A percentile compares a stretch with the other conserved stretches of the same genome.
These are phyloP conservation scores for Microcebus ravelobensis DNA, from an alignment of 2,113 vertebrate genomes.

Conservation along the genomic window DNA sequence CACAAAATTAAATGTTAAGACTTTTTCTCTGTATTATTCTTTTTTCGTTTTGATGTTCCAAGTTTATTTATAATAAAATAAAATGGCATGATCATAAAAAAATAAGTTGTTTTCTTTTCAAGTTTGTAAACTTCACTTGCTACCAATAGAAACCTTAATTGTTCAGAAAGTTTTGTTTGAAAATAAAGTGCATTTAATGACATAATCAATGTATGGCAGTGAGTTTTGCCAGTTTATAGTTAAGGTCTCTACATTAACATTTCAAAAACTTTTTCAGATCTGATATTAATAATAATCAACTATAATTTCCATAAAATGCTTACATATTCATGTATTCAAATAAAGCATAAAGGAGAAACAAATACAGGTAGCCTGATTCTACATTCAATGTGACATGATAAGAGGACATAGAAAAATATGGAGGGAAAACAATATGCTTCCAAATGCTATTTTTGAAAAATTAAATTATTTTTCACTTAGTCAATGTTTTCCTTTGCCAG, in stretches of 20 bases:
- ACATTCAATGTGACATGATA: not conserved
- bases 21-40: not conserved
- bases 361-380: not conserved
- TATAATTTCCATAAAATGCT: not conserved
- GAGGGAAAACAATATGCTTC: not conserved
- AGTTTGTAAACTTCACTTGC: not conserved
- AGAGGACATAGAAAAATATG: not conserved
- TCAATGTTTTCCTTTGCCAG: not conserved
- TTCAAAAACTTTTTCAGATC: not conserved
- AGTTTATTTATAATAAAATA: not conserved
- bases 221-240: not conserved
- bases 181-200: not conserved
- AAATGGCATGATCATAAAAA: not conserved
- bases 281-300: not conserved
- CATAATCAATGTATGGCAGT: not conserved
- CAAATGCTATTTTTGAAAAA: not conserved
- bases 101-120: not conserved
- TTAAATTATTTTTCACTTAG: conserved; percentile 22
- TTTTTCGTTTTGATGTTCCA: not conserved
- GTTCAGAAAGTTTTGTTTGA: not conserved
- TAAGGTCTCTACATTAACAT: not conserved
- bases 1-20: not conserved
- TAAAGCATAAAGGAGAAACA: not conserved
- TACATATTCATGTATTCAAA: not conserved
- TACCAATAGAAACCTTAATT: not conserved